Conservation (phyloP, 2,113 vertebrate species). For the Entelurus aequoreus region DNA sequence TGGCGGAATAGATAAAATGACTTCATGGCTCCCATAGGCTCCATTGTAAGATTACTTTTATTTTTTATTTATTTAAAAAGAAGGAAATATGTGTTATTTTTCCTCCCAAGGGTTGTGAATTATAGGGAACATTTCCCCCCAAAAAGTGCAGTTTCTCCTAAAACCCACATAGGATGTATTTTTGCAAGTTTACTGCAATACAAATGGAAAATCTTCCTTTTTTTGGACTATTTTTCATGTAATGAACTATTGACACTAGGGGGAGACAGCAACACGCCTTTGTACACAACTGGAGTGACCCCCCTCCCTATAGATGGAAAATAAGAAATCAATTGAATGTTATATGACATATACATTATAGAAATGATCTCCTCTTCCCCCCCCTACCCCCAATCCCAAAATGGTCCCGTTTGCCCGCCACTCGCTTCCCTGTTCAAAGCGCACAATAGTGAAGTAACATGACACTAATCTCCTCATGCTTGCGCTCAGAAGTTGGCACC, state of each 20-base stretch:
- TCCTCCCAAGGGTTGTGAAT: too few relatives aligned
- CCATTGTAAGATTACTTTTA: too few relatives aligned
- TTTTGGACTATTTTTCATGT: not conserved
- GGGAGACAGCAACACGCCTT: slow-evolving; percentile 8
- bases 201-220: not conserved
- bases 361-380: not conserved
- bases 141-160: too few relatives aligned
- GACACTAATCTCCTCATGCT: slow-evolving; percentile 37
- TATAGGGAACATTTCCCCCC: too few relatives aligned
- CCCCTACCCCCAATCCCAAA: not conserved
- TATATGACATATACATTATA: not conserved
- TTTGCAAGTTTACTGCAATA: not conserved
- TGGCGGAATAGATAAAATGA: too few relatives aligned
- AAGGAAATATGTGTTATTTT: too few relatives aligned
- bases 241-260: not conserved
- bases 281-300: not conserved
- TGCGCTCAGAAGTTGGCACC: slow-evolving; percentile 29
- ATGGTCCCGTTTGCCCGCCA: not conserved
- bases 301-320: not conserved
- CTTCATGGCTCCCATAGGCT: too few relatives aligned
- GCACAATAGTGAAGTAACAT: slow-evolving; percentile 17
- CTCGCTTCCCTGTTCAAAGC: slow-evolving; percentile 4
- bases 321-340: not conserved
- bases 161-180: too few relatives aligned
- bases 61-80: too few relatives aligned